These are phyloP conservation scores for Emesis castigata DNA, from an alignment of 2,888 invertebrate species.

Conservation along the genomic window DNA sequence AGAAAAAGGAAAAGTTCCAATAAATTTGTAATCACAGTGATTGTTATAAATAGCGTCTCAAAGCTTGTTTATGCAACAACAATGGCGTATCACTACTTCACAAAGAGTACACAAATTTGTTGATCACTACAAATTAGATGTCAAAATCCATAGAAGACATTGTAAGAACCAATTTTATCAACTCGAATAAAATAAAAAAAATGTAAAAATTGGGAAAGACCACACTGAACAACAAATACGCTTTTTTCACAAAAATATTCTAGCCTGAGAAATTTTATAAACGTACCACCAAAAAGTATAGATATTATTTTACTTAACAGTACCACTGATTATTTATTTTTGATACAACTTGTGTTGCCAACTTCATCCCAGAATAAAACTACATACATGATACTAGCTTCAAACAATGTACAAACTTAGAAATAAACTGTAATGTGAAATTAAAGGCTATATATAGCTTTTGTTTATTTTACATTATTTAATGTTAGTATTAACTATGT, in stretches of 20 bases:
- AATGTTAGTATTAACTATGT: too few species aligned
- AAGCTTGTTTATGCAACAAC: conserved; percentile 77
- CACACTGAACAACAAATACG: background rate
- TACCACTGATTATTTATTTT: too few species aligned
- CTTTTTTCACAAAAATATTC: background rate
- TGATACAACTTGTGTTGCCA: too few species aligned
- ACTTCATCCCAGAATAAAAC: too few species aligned
- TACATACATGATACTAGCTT: too few species aligned
- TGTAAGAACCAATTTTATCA: conserved; percentile 76
- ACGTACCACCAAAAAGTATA: too few species aligned
- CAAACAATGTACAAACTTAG: too few species aligned
- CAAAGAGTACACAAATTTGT: conserved; percentile 76
- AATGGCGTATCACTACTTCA: conserved; percentile 84
- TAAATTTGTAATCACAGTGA: conserved; percentile 77
- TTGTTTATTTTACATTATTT: too few species aligned
- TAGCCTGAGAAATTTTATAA: too few species aligned
- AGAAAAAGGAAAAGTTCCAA: conserved; percentile 78
- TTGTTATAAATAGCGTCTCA: conserved; percentile 79
- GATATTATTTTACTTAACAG: too few species aligned
- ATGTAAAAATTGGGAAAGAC: background rate
- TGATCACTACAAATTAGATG: conserved; percentile 75
- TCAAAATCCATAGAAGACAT: conserved; percentile 86
- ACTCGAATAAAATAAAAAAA: conserved; percentile 64
- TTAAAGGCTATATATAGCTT: too few species aligned
- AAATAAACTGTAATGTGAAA: too few species aligned